Evolutionary conservation across 2,888 invertebrate species (phyloP).

Genomic region (Phyllotreta cruciferae): DNA sequence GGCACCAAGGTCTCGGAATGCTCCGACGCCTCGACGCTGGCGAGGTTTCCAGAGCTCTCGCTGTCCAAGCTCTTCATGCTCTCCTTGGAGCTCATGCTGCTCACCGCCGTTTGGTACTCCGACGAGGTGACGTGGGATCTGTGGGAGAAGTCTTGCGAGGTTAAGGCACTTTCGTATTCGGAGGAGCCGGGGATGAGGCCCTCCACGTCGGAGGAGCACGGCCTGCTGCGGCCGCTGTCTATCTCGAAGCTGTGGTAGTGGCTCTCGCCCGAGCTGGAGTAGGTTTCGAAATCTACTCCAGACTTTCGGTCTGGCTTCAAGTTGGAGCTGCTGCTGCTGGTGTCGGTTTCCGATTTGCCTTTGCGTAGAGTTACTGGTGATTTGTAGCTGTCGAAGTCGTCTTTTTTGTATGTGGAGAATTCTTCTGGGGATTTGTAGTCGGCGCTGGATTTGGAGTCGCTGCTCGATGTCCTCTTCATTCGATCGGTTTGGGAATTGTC

Average conservation of each 20-base stretch:
- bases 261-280: conserved; percentile 88
- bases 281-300: conserved; percentile 78
- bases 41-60: conserved; percentile 86
- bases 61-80: conserved; percentile 91
- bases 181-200: conserved; percentile 80
- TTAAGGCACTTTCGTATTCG: conserved; percentile 85
- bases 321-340: conserved; percentile 55
- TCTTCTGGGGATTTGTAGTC: conserved; percentile 65
- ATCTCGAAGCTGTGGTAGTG: conserved; percentile 89
- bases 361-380: conserved; percentile 55
- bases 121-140: conserved; percentile 78
- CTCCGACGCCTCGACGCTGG: conserved; percentile 90
- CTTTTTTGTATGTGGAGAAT: conserved; percentile 54
- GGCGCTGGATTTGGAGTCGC: conserved; percentile 61
- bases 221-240: conserved; percentile 74
- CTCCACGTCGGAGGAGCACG: conserved; percentile 87
- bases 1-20: conserved; percentile 92
- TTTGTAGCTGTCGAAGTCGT: conserved; percentile 48
- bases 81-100: conserved; percentile 86
- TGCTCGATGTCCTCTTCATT: conserved; percentile 58
- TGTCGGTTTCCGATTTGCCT: conserved; percentile 56
- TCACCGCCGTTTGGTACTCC: conserved; percentile 86
- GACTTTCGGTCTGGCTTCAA: conserved; percentile 71
- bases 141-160: conserved; percentile 79
- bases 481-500: conserved; percentile 48